Base-by-base conservation (phyloP, 2,113 vertebrate genomes). In the Antigone vipio region DNA sequence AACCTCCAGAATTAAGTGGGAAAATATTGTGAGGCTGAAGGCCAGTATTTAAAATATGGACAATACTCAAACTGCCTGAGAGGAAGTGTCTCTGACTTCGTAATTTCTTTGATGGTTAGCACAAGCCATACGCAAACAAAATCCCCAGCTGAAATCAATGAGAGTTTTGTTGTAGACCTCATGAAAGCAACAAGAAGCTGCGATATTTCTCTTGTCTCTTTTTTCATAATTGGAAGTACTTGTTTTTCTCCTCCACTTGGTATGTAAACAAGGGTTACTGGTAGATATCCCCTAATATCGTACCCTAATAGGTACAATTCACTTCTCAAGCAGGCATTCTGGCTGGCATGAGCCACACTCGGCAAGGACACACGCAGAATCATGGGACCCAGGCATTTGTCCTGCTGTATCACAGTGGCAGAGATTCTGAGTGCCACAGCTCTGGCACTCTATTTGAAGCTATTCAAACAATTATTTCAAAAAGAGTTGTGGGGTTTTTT, bases 341-440 rank as follows among this genome's bases (percentile, higher is more conserved):
- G 44, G 9, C 8, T 78, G 55, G 22, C 12, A 14, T 27, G 15
- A 45, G 19, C 12, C 1, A 4, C 17, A 14, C 40, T 68, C 1
- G 1, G 11, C 27, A 76, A 66, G 26, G 32, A 18, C 22, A 47
- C 5, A 50, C 38, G 34, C 15, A 74, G 42, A 77, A 49, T 9
- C 27, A 44, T 1, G 3, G 11, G 14, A 62, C 16, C 1, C 10
- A 29, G 32, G 27, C 2, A 1, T 6, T 52, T 30, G 7, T 59
- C 23, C 50, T 64, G 32, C 42, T 77, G 40, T 15, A 38, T 20
- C 53, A 35, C 4, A 1, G 13, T 2, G 3, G 15, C 20, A 59
- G 38, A 12, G 11, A 58, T 50, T 80, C 63, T 34, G 26, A 35
- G 11, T 18, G 26, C 17, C 29, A 45, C 26, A 71, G 32, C 7